Evolutionary conservation across 1,140 invertebrate species (phyloP).

Genomic region (silkworm (Bombyx mori)): ASM3026992v2 NC_085114.1:15459001-15459500

Average conservation of each 20-base stretch:
- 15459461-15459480: no score
- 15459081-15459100: constrained; percentile 49
- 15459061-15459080: neutral
- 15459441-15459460: no score
- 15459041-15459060: neutral
- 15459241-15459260: constrained; percentile 68
- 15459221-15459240: constrained; percentile 43
- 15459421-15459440: no score
- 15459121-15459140: constrained; percentile 68
- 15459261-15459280: constrained; percentile 71
- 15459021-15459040: no score
- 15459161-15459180: constrained; percentile 25
- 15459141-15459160: constrained; percentile 39
- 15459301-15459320: no score
- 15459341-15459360: no score
- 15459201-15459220: constrained; percentile 24
- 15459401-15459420: no score
- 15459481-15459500: no score
- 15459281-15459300: constrained; percentile 22
- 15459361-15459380: no score
- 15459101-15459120: constrained; percentile 54
- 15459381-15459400: no score
- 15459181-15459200: constrained; percentile 32
- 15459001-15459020: no score
- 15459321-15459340: no score